These are phyloP conservation scores for Probaryconus sp. DNA, from an alignment of 1,140 invertebrate species.

Conservation along the genomic window DNA sequence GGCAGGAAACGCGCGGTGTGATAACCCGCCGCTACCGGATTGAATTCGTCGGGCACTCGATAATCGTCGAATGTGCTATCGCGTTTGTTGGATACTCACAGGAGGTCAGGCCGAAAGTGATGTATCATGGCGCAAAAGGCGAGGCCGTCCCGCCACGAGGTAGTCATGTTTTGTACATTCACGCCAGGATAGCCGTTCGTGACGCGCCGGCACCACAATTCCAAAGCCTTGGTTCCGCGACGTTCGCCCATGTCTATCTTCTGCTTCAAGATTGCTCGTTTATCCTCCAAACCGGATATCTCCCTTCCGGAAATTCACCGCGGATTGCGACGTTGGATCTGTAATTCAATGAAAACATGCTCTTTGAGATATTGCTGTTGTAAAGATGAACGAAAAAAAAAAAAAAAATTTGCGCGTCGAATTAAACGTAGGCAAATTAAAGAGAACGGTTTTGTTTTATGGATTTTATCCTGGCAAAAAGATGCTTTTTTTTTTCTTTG, in stretches of 20 bases:
- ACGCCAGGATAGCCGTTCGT: conserved; percentile 93
- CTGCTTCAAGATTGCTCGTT: conserved; percentile 3
- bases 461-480: too few relatives aligned
- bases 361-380: conserved; percentile 12
- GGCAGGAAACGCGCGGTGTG: background rate
- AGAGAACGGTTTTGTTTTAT: too few relatives aligned
- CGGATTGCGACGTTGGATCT: conserved; percentile 46
- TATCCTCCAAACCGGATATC: conserved; percentile 21
- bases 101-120: conserved; percentile 95
- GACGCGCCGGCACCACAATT: conserved; percentile 92
- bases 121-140: conserved; percentile 98
- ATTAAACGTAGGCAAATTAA: too few relatives aligned
- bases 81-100: conserved; percentile 84
- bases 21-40: conserved; percentile 20
- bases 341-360: conserved; percentile 52
- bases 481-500: too few relatives aligned
- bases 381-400: too few relatives aligned
- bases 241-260: conserved; percentile 84
- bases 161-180: conserved; percentile 93
- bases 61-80: conserved; percentile 10
- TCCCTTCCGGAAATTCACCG: conserved; percentile 48
- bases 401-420: too few relatives aligned
- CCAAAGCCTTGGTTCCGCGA: conserved; percentile 90
- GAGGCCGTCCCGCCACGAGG: conserved; percentile 94
- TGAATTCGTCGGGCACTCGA: conserved; percentile 11